phyloP scores from a whole-genome alignment of 2,888 invertebrate genomes.

The Drosophila picticornis region DNA sequence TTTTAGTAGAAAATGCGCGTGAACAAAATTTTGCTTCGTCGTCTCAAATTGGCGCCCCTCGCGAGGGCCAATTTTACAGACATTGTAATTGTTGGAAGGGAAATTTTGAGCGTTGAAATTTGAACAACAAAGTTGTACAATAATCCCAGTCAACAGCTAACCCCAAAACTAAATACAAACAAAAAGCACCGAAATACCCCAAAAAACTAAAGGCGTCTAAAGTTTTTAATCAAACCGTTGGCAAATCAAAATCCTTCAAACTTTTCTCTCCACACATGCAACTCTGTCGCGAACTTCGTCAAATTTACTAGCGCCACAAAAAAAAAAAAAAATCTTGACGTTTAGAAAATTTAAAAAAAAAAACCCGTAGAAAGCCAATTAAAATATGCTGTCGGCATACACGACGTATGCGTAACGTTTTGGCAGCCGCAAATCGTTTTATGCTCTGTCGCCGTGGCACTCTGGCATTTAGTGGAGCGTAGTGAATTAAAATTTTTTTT shows the following conservation, averaged over 20 bases:
- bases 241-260: constrained; percentile 65
- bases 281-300: constrained; percentile 12
- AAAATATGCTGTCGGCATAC: constrained; percentile 64
- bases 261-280: constrained; percentile 25
- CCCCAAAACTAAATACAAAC: constrained; percentile 56
- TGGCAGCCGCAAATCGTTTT: constrained; percentile 55
- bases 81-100: constrained; percentile 46
- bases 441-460: constrained; percentile 13
- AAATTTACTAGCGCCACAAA: constrained; percentile 19
- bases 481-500: constrained; percentile 65
- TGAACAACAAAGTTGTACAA: constrained; percentile 55
- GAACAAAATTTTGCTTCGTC: constrained; percentile 2
- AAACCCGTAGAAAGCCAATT: constrained; percentile 63
- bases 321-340: not conserved
- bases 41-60: constrained; percentile 25
- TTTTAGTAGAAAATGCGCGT: constrained; percentile 57
- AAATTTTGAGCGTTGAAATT: constrained; percentile 50
- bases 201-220: constrained; percentile 64
- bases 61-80: constrained; percentile 51
- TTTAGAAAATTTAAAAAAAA: constrained; percentile 5
- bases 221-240: constrained; percentile 73
- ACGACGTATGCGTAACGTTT: constrained; percentile 70
- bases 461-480: constrained; percentile 45
- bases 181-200: constrained; percentile 26
- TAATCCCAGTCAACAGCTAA: constrained; percentile 60